Evolutionary conservation across 2,113 vertebrate genomes (phyloP).

Genomic region (Heptranchias perlo): DNA sequence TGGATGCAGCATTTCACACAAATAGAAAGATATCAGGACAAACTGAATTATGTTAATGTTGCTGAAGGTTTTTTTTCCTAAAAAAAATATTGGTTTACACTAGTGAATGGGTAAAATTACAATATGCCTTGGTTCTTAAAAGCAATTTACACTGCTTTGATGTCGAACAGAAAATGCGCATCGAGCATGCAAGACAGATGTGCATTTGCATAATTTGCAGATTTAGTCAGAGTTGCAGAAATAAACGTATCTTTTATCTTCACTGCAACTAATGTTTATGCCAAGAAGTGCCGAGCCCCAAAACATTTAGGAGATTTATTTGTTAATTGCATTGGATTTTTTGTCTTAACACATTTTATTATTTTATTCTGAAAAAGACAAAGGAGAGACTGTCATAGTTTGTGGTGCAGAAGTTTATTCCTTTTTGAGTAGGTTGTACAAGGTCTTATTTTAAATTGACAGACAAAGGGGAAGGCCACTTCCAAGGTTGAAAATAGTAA

Average conservation of each 20-base stretch:
- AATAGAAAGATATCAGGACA: not conserved
- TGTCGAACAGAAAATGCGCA: slow-evolving; percentile 49
- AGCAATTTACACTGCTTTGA: slow-evolving; percentile 19
- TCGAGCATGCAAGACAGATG: slow-evolving; percentile 56
- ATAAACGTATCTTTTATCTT: slow-evolving; percentile 51
- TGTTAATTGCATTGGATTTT: slow-evolving; percentile 44
- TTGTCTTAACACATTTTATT: slow-evolving; percentile 42
- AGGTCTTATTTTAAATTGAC: not conserved
- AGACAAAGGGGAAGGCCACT: not conserved
- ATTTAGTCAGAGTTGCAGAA: slow-evolving; percentile 53
- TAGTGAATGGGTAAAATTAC: slow-evolving; percentile 3
- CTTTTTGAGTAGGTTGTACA: not conserved
- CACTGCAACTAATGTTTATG: slow-evolving; percentile 51
- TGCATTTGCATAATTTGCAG: slow-evolving; percentile 58
- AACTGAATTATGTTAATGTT: not conserved
- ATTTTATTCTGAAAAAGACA: not conserved
- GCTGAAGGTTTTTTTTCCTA: not conserved
- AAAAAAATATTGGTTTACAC: not conserved
- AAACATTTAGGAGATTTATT: slow-evolving; percentile 55
- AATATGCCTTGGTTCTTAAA: slow-evolving; percentile 5
- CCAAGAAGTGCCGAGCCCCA: slow-evolving; percentile 50
- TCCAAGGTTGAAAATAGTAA: not conserved
- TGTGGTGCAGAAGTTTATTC: not conserved
- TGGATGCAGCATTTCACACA: not conserved
- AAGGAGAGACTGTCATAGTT: not conserved